Evolutionary conservation across 2,888 invertebrate genomes (phyloP).

Genomic region (Mimumesa dahlbomi): DNA sequence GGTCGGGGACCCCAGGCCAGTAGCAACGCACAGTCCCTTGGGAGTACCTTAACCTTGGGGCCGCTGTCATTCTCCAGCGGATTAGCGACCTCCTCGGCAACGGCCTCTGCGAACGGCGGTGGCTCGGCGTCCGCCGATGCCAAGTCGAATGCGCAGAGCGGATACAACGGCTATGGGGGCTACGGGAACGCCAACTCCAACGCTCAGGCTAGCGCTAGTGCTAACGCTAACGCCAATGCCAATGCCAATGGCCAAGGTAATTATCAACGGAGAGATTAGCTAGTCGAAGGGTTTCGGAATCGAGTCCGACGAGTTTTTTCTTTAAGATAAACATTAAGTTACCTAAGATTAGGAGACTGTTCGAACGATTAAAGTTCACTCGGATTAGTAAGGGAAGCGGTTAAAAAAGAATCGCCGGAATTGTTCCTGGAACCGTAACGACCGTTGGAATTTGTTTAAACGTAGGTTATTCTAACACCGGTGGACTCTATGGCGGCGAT

Average conservation of each 20-base stretch:
- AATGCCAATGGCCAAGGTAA: slow-evolving; percentile 51
- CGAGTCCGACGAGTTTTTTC: background rate
- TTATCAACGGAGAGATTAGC: too few species aligned
- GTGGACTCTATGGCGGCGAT: slow-evolving; percentile 1
- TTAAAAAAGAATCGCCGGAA: background rate
- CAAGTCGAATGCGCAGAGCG: slow-evolving; percentile 51
- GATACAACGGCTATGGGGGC: background rate
- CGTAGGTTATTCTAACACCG: slow-evolving; percentile 34
- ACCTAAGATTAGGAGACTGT: too few species aligned
- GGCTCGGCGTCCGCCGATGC: slow-evolving; percentile 49
- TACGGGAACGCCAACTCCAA: background rate
- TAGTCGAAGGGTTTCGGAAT: background rate
- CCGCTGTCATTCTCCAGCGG: slow-evolving; percentile 66
- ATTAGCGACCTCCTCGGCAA: slow-evolving; percentile 61
- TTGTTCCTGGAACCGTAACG: slow-evolving; percentile 6
- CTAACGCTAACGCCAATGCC: slow-evolving; percentile 41
- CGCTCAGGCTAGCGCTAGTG: slow-evolving; percentile 34
- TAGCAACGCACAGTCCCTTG: slow-evolving; percentile 59
- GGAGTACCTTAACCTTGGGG: slow-evolving; percentile 67
- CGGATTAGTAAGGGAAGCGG: background rate
- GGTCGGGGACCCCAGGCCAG: slow-evolving; percentile 36
- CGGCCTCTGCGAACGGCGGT: slow-evolving; percentile 59
- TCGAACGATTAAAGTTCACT: background rate
- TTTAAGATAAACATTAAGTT: background rate
- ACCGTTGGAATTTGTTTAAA: slow-evolving; percentile 37